These are phyloP conservation scores for Cynaeus angustus DNA, from an alignment of 2,888 invertebrate genomes.

Conservation along the genomic window DNA sequence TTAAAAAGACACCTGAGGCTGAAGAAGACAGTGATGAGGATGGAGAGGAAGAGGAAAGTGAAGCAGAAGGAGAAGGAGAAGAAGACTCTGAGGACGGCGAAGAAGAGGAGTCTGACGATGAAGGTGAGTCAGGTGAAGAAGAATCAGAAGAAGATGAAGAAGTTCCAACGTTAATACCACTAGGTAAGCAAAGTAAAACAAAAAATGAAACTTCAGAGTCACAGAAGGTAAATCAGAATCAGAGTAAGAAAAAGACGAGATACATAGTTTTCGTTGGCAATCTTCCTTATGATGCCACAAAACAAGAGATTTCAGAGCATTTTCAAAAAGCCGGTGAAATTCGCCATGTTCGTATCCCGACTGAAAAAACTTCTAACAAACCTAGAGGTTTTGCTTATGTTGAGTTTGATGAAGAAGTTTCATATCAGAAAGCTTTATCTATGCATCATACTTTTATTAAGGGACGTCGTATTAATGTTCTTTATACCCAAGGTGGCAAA, in stretches of 20 bases:
- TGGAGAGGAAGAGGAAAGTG: slow-evolving; percentile 12
- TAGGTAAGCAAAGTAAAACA: slow-evolving; percentile 9
- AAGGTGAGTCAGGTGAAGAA: slow-evolving; percentile 31
- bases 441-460: slow-evolving; percentile 69
- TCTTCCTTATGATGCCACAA: slow-evolving; percentile 67
- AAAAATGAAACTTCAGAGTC: slow-evolving; percentile 7
- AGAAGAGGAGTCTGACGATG: slow-evolving; percentile 42
- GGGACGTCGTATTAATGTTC: slow-evolving; percentile 70
- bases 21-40: slow-evolving; percentile 29
- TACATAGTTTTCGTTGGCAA: slow-evolving; percentile 72
- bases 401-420: slow-evolving; percentile 68
- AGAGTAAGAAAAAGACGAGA: slow-evolving; percentile 56
- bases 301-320: slow-evolving; percentile 69
- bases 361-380: slow-evolving; percentile 62
- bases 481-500: slow-evolving; percentile 68
- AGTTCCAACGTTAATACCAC: background rate
- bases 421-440: slow-evolving; percentile 71
- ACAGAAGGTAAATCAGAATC: slow-evolving; percentile 55
- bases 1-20: slow-evolving; percentile 26
- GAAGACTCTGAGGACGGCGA: slow-evolving; percentile 15
- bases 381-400: slow-evolving; percentile 72
- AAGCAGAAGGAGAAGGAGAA: no score
- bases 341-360: slow-evolving; percentile 68
- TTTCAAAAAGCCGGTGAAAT: slow-evolving; percentile 70
- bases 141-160: slow-evolving; percentile 23